These are phyloP conservation scores for Triplophysa siluroides DNA, from an alignment of 2,113 vertebrate genomes.

Conservation along the genomic window DNA sequence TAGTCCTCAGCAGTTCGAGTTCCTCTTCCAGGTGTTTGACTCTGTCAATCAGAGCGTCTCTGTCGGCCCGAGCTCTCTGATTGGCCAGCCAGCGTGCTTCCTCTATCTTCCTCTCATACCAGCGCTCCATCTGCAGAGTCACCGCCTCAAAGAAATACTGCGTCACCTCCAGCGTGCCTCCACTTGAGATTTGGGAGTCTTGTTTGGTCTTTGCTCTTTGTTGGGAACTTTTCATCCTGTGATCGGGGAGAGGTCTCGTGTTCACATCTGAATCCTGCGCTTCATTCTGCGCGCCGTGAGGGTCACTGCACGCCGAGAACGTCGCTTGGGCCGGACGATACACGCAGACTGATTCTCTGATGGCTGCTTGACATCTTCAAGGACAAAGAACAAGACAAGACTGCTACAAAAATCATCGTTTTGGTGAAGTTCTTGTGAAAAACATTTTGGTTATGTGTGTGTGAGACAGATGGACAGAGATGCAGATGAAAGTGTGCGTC, in stretches of 20 bases:
- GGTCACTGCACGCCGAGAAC: constrained; percentile 57
- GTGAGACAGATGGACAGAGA: background rate
- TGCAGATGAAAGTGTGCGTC: background rate
- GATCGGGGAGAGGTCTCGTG: constrained; percentile 64
- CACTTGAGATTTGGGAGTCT: constrained; percentile 59
- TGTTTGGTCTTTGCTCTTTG: constrained; percentile 71
- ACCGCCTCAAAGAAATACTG: constrained; percentile 96
- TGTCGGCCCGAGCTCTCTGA: constrained; percentile 84
- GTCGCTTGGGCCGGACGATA: constrained; percentile 89
- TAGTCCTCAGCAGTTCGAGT: constrained; percentile 83
- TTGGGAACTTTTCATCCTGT: constrained; percentile 78
- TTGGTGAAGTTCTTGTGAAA: too few relatives aligned
- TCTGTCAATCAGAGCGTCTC: constrained; percentile 79
- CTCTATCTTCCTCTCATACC: constrained; percentile 95
- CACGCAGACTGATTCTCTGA: constrained; percentile 67
- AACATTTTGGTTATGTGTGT: constrained; percentile 9
- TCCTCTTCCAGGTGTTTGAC: constrained; percentile 89
- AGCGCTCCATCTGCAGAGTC: constrained; percentile 95
- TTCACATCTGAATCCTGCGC: constrained; percentile 62
- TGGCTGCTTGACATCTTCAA: constrained; percentile 69
- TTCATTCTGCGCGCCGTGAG: constrained; percentile 70
- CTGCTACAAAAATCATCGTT: background rate
- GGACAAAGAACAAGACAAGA: background rate
- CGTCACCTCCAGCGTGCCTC: constrained; percentile 83
- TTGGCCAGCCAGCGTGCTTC: constrained; percentile 86